A percentile compares a stretch with the other conserved stretches of the same genome.
Evolutionary conservation across 2,113 vertebrate species (phyloP).

Genomic region (Ciconia maguari): DNA sequence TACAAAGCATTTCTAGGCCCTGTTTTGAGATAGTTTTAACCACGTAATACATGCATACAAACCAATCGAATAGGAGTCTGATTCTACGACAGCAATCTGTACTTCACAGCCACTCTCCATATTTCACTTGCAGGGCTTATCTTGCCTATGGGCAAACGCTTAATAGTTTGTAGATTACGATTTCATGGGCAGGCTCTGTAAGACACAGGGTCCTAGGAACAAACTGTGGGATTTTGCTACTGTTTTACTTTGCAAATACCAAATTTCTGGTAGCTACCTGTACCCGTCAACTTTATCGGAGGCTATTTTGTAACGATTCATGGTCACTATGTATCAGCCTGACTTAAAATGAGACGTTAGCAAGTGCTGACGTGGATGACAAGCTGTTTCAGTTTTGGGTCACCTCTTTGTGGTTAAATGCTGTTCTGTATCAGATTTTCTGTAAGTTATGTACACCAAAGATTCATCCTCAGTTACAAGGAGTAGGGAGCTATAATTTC

Average conservation of each 20-base stretch:
- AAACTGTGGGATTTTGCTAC: neutral
- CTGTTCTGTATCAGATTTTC: neutral
- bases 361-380: neutral
- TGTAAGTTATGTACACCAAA: neutral
- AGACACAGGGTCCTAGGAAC: neutral
- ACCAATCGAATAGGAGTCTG: neutral
- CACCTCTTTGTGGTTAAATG: neutral
- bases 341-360: neutral
- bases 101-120: neutral
- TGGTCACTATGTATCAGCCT: neutral
- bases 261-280: neutral
- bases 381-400: neutral
- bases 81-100: neutral
- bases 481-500: neutral
- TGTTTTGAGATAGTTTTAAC: neutral
- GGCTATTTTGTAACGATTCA: neutral
- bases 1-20: neutral
- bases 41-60: neutral
- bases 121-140: neutral
- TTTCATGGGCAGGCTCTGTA: neutral
- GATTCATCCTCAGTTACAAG: neutral
- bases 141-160: accelerated
- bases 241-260: neutral
- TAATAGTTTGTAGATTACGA: neutral
- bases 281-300: neutral